A percentile compares a stretch with the other conserved stretches of the same genome.
Evolutionary conservation across 1,140 invertebrate species (phyloP).

Genomic region (Stegodyphus dumicola): DNA sequence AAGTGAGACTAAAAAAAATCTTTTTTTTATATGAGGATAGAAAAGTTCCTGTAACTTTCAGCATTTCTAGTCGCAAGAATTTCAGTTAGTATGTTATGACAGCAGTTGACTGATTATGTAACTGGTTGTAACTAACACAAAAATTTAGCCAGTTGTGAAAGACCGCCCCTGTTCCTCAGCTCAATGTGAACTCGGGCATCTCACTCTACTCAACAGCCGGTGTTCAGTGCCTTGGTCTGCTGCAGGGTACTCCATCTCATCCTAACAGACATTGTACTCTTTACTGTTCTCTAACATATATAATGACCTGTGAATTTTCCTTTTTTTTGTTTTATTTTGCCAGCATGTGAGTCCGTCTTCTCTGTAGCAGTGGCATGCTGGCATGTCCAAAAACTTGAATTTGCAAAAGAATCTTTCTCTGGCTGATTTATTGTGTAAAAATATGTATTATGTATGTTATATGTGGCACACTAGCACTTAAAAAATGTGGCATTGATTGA

Average conservation of each 20-base stretch:
- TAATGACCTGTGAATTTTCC: no score
- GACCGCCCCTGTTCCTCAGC: conserved; percentile 47
- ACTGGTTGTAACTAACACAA: neutral
- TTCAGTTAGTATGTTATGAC: conserved; percentile 8
- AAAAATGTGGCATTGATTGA: neutral
- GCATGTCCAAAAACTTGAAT: conserved; percentile 35
- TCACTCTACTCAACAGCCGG: conserved; percentile 39
- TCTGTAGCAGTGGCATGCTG: conserved; percentile 29
- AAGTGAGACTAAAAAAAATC: no score
- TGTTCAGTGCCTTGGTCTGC: conserved; percentile 61
- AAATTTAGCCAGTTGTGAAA: neutral
- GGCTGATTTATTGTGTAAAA: no score
- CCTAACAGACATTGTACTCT: conserved; percentile 51
- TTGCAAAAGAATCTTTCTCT: no score
- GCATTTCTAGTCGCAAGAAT: conserved; percentile 35
- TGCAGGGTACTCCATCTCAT: conserved; percentile 60
- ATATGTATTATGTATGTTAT: neutral
- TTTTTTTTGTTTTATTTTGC: neutral
- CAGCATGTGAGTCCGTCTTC: conserved; percentile 20
- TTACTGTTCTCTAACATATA: conserved; percentile 6
- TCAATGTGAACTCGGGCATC: conserved; percentile 50
- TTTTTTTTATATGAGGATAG: neutral
- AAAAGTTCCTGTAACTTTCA: neutral
- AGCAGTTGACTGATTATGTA: conserved; percentile 1
- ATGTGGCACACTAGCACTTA: neutral